A percentile compares a stretch with the other conserved stretches of the same genome.
phyloP scores from a whole-genome alignment of 2,113 vertebrate species.

The Scytalopus superciliaris region DNA sequence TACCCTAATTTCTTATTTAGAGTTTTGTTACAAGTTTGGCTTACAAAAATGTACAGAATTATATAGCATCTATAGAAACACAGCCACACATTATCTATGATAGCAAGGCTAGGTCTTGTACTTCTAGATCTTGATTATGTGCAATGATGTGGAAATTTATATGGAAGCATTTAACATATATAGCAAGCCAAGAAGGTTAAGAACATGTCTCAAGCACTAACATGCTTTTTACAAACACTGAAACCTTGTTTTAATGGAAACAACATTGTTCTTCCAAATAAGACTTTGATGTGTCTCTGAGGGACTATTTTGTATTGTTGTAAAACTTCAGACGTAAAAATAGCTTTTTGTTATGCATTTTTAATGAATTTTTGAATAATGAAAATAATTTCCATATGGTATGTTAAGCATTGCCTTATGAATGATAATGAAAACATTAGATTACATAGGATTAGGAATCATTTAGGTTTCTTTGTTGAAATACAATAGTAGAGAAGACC shows the following conservation, averaged over 20 bases:
- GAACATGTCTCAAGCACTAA: not conserved
- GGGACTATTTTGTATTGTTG: not conserved
- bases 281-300: not conserved
- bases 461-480: not conserved
- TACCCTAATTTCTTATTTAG: not conserved
- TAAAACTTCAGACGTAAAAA: not conserved
- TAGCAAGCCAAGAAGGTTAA: not conserved
- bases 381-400: not conserved
- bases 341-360: not conserved
- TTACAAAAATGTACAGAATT: not conserved
- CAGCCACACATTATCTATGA: rapidly evolving
- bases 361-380: not conserved
- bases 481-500: not conserved
- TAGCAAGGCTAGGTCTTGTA: not conserved
- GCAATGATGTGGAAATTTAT: not conserved
- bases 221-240: not conserved
- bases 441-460: not conserved
- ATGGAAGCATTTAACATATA: not conserved
- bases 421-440: not conserved
- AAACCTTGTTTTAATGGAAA: not conserved
- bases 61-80: not conserved
- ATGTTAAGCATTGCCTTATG: not conserved
- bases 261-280: not conserved
- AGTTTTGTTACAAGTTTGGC: not conserved
- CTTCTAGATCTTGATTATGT: not conserved